Percentiles rank a stretch among this genome's conserved stretches.
Conservation (phyloP, 2,888 invertebrate species). For the Zele albiditarsus region DNA sequence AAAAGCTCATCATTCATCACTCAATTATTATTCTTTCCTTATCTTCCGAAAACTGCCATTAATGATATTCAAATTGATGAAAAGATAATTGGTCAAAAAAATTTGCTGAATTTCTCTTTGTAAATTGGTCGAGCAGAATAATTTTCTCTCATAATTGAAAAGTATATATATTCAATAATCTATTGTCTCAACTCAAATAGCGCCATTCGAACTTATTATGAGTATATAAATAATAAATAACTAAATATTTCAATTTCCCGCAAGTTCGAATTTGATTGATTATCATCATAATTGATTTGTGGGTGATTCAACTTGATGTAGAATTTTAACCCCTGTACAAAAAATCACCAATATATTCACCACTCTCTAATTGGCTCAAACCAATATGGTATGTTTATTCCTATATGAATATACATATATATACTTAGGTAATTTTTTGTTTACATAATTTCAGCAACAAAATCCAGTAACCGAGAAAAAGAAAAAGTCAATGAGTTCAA, state of each 20-base stretch:
- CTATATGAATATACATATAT: neutral
- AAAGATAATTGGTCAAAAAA: neutral
- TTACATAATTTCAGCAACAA: neutral
- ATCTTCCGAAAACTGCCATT: neutral
- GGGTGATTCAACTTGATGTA: neutral
- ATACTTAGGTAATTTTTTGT: neutral
- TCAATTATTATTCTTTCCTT: neutral
- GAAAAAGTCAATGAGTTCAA: neutral
- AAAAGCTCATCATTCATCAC: neutral
- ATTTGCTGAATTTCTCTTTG: constrained; percentile 39
- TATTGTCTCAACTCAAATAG: neutral
- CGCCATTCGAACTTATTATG: neutral
- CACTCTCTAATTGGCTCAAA: neutral
- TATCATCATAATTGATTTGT: neutral
- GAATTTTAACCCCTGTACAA: neutral
- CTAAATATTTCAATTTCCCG: neutral
- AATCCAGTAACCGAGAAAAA: neutral
- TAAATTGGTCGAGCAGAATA: constrained; percentile 59
- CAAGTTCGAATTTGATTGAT: neutral
- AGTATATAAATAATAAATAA: neutral
- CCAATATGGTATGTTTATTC: neutral
- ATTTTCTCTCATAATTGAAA: constrained; percentile 7
- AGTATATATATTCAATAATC: neutral
- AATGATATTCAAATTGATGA: neutral
- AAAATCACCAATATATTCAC: neutral